A percentile compares a stretch with the other conserved stretches of the same genome.
phyloP scores from a whole-genome alignment of 2,797 vertebrate genomes.

The Fistularia commersonii region DNA sequence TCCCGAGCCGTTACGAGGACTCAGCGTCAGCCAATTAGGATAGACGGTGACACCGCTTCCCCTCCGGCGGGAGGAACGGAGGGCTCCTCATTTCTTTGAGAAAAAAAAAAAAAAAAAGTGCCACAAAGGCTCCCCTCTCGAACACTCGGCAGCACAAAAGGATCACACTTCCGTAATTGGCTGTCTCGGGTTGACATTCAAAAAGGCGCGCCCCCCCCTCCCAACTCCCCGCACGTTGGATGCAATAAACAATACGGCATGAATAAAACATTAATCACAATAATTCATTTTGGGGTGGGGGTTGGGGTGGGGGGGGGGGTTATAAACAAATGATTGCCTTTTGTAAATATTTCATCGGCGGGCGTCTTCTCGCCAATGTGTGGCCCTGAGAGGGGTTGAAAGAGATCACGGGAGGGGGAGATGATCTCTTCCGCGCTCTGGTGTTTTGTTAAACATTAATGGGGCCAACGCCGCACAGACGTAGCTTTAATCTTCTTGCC shows the following conservation, averaged over 20 bases:
- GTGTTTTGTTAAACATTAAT: conserved; percentile 68
- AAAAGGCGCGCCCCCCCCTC: conserved; percentile 13
- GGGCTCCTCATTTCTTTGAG: conserved; percentile 51
- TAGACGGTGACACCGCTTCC: conserved; percentile 24
- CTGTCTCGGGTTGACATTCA: conserved; percentile 48
- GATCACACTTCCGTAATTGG: conserved; percentile 62
- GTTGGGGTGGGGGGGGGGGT: too few species aligned
- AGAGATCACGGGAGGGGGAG: conserved; percentile 33
- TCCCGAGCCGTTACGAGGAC: conserved; percentile 30
- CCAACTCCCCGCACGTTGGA: conserved; percentile 42
- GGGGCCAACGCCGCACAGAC: conserved; percentile 39
- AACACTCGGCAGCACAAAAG: conserved; percentile 43
- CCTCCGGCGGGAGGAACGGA: conserved; percentile 29
- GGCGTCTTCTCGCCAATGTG: conserved; percentile 36
- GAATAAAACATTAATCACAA: conserved; percentile 67
- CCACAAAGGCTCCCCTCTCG: conserved; percentile 45
- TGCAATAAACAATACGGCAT: conserved; percentile 60
- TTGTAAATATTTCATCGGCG: conserved; percentile 62
- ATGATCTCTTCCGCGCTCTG: conserved; percentile 31
- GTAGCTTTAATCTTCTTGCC: conserved; percentile 61
- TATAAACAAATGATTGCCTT: conserved; percentile 66
- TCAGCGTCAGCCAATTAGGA: conserved; percentile 63
- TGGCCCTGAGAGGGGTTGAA: conserved; percentile 42
- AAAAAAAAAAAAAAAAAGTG: conserved; percentile 27
- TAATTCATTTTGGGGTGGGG: conserved; percentile 60